Percentiles rank a stretch among this genome's conserved stretches.
Conservation (phyloP, 1,140 invertebrate species). For the Tetramorium alpestre region DNA sequence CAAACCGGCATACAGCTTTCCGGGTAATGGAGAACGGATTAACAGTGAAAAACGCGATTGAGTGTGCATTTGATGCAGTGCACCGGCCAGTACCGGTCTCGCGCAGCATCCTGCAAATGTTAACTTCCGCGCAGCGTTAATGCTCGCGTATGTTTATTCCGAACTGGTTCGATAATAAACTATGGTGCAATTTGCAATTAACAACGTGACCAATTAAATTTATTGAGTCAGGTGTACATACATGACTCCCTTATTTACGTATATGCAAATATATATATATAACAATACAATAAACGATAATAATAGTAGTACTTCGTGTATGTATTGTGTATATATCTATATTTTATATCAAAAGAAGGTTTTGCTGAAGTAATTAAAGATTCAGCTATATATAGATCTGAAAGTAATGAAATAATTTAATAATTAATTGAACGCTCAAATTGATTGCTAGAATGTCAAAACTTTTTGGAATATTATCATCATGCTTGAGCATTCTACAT, state of each 20-base stretch:
- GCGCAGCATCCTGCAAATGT: conserved; percentile 11
- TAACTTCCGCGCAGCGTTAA: background rate
- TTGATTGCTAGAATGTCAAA: too few species aligned
- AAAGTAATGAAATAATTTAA: too few species aligned
- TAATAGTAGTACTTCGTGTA: background rate
- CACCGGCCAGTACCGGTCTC: background rate
- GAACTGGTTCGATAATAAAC: conserved; percentile 4
- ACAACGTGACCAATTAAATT: conserved; percentile 22
- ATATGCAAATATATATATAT: background rate
- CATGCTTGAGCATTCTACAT: too few species aligned
- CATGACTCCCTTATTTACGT: background rate
- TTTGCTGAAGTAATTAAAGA: background rate
- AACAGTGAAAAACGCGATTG: conserved; percentile 36
- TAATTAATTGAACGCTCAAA: too few species aligned
- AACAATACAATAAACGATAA: background rate
- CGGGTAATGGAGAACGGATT: conserved; percentile 63
- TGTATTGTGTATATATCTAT: background rate
- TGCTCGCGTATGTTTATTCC: background rate
- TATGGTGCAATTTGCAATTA: conserved; percentile 1
- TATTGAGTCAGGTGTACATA: background rate
- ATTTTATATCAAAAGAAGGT: background rate
- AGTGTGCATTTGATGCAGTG: conserved; percentile 17
- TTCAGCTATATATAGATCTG: too few species aligned
- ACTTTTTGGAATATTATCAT: too few species aligned
- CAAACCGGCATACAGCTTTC: conserved; percentile 72